A percentile compares a stretch with the other conserved stretches of the same genome.
Conservation (phyloP, 2,797 vertebrate genomes). For the Anguilla pacifica region DNA sequence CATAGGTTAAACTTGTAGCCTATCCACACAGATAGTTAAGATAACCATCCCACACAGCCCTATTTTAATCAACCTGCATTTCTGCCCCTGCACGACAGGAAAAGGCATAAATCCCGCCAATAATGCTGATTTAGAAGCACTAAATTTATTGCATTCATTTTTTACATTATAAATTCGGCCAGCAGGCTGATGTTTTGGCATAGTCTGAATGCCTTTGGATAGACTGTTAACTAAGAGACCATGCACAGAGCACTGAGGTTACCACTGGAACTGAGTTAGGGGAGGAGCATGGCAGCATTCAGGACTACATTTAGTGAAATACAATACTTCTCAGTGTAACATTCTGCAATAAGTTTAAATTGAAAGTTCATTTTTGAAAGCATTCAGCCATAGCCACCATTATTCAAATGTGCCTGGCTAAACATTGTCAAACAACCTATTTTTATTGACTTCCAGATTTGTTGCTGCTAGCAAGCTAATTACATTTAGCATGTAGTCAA, state of each 20-base stretch:
- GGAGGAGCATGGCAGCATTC: background rate
- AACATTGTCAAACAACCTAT: no score
- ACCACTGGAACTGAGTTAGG: no score
- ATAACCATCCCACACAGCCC: background rate
- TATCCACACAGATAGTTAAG: background rate
- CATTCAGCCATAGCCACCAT: no score
- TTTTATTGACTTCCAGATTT: no score
- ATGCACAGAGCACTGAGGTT: no score
- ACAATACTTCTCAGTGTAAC: background rate
- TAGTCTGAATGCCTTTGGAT: no score
- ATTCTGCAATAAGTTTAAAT: background rate
- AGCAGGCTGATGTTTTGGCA: background rate
- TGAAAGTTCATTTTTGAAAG: no score
- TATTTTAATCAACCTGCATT: background rate
- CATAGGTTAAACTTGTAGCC: background rate
- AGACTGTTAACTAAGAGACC: no score
- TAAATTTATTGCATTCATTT: background rate
- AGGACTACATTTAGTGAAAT: background rate
- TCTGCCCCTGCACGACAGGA: background rate
- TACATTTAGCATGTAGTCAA: no score
- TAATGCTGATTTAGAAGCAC: background rate
- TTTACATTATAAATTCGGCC: background rate
- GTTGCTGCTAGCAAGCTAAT: no score
- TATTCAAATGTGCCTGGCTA: no score
- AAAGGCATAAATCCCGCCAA: background rate